A percentile compares a stretch with the other conserved stretches of the same genome.
Conservation (phyloP, 2,888 invertebrate genomes). For the Mactromeris polynyma region DNA sequence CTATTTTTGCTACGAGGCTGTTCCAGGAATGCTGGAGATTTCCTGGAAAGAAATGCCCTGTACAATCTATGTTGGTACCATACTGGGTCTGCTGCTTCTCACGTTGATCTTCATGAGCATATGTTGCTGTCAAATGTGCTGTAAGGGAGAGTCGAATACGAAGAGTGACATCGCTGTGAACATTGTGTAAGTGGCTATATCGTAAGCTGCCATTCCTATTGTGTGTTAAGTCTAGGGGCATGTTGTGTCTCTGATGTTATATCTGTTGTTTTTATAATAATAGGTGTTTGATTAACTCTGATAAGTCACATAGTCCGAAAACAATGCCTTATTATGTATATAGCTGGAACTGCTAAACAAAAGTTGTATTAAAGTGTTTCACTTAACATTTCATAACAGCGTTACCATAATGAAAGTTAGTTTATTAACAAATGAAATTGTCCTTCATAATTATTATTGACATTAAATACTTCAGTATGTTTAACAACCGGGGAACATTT, state of each 20-base stretch:
- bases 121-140: conserved; percentile 50
- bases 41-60: conserved; percentile 68
- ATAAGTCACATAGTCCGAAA: no score
- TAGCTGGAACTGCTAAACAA: no score
- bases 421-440: background rate
- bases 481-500: background rate
- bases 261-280: no score
- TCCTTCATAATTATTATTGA: background rate
- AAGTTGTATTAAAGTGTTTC: no score
- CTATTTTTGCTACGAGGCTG: conserved; percentile 66
- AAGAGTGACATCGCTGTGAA: conserved; percentile 25
- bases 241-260: no score
- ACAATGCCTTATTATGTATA: no score
- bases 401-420: background rate
- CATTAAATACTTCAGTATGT: background rate
- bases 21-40: conserved; percentile 56
- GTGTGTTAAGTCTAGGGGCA: no score
- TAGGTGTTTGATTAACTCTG: no score
- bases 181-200: background rate
- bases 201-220: no score
- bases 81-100: conserved; percentile 47
- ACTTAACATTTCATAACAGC: no score
- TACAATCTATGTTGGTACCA: conserved; percentile 63
- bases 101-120: conserved; percentile 39
- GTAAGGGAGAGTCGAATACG: background rate